Base-by-base conservation (phyloP, 2,797 vertebrate genomes). In the Bryconaethiops microstoma region DNA sequence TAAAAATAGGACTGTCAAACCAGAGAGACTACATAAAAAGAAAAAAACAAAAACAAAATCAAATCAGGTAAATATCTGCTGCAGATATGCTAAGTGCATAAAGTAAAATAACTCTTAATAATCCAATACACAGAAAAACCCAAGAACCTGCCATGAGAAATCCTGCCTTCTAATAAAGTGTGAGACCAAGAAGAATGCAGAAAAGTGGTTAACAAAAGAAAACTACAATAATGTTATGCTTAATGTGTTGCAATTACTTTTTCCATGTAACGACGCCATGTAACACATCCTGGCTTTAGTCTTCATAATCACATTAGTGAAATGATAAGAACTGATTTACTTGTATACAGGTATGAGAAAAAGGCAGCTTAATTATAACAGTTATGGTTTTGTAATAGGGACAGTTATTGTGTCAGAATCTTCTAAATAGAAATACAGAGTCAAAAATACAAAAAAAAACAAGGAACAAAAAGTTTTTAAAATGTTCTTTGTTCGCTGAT, bases 1-100 rank as follows among this genome's bases (percentile, higher is more conserved):
- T 65, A 67, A 67, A 67, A 67, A 67, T 21, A 67, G 64, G 17
- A 19, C 64, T n/a, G 35, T 42, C 40, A 67, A 42, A 67, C 64
- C 63, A 67, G 39, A 42, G 64, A 67, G 19, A 67, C 35, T 65
- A n/a, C 63, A 67, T n/a, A 42, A 67, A 67, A 9, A 67, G 42
- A 45, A 42, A 67, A 21, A 16, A 16, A 63, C 14, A 60, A 29
- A 50, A n/a, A n/a, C 54, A 55, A 55, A 55, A 55, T 55, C 60
- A 62, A 19, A 14, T 65, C 63, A 17, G 29, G 63, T 65, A 65
- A 65, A 40, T 7, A 10, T 65, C 63, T 65, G 16, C 63, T 40
- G 63, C 63, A 40, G 9, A 35, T 40, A 65, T 19, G 29, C 62
- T 35, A 35, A 64, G 25, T 5, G 62, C 29, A 65, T 40, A 40